A percentile compares a stretch with the other conserved stretches of the same genome.
These are phyloP conservation scores for Thera obeliscata DNA, from an alignment of 2,888 invertebrate genomes.

Conservation along the genomic window DNA sequence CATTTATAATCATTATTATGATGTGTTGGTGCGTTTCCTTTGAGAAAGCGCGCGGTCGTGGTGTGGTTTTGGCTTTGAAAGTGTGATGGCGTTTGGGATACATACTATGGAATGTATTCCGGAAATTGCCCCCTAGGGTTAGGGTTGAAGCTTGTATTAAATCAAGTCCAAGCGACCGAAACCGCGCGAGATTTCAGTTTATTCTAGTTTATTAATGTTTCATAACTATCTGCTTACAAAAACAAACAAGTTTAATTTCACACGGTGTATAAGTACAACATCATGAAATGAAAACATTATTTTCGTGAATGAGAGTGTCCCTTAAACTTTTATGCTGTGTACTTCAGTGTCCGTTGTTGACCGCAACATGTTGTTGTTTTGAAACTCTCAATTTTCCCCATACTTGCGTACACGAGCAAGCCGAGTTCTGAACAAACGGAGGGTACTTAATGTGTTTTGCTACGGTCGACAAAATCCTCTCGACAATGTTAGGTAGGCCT, in stretches of 20 bases:
- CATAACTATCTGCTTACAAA: neutral
- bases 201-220: too few relatives aligned
- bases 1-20: too few relatives aligned
- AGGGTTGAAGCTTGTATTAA: neutral
- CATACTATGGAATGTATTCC: too few relatives aligned
- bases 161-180: too few relatives aligned
- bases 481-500: constrained; percentile 40
- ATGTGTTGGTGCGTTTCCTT: too few relatives aligned
- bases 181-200: too few relatives aligned
- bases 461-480: constrained; percentile 38
- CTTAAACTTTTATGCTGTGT: constrained; percentile 23
- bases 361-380: constrained; percentile 29
- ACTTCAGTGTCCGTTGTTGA: constrained; percentile 25
- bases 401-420: constrained; percentile 18
- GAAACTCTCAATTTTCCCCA: constrained; percentile 29
- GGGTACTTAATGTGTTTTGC: constrained; percentile 34
- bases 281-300: constrained; percentile 20
- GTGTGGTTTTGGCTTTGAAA: neutral
- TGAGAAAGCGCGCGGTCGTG: too few relatives aligned
- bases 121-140: neutral
- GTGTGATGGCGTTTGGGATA: too few relatives aligned
- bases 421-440: constrained; percentile 27
- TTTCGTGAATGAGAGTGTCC: constrained; percentile 8
- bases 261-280: constrained; percentile 1
- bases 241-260: constrained; percentile 2